These are phyloP conservation scores for Aphaenogaster ashmeadi DNA, from an alignment of 1,140 invertebrate species.

Conservation along the genomic window DNA sequence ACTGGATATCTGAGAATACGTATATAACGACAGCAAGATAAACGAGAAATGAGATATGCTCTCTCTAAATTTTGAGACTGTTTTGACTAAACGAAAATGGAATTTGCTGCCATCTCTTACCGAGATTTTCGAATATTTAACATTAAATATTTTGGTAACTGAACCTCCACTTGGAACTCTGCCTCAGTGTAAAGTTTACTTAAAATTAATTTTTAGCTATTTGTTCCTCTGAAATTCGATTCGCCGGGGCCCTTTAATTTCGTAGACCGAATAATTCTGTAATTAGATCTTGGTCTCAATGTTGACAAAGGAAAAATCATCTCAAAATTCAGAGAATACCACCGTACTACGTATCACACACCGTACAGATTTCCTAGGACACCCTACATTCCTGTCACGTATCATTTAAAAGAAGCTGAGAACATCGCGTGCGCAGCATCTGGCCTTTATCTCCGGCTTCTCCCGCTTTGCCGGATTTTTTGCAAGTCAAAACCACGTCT, in stretches of 20 bases:
- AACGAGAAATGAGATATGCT: slow-evolving; percentile 18
- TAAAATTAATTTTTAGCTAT: slow-evolving; percentile 46
- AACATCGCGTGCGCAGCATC: slow-evolving; percentile 32
- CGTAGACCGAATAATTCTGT: slow-evolving; percentile 20
- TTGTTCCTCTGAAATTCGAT: slow-evolving; percentile 38
- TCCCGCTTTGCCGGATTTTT: slow-evolving; percentile 54
- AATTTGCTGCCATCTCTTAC: slow-evolving; percentile 18
- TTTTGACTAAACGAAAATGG: slow-evolving; percentile 14
- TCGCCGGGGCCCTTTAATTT: background rate
- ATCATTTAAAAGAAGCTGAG: slow-evolving; percentile 56
- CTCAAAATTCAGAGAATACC: slow-evolving; percentile 22
- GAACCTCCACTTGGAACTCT: background rate
- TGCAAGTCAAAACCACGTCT: slow-evolving; percentile 57
- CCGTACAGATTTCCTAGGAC: background rate
- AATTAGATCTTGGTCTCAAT: slow-evolving; percentile 40
- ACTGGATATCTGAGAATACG: slow-evolving; percentile 37
- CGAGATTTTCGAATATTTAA: slow-evolving; percentile 41
- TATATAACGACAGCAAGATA: background rate
- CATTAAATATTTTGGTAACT: slow-evolving; percentile 41
- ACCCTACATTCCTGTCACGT: slow-evolving; percentile 42
- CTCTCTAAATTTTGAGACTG: background rate
- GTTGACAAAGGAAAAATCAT: slow-evolving; percentile 53
- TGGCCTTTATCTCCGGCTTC: slow-evolving; percentile 30
- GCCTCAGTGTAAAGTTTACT: slow-evolving; percentile 16
- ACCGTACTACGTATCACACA: background rate